Evolutionary conservation across 2,888 invertebrate genomes (phyloP).

Genomic region (Melinaea menophilus): DNA sequence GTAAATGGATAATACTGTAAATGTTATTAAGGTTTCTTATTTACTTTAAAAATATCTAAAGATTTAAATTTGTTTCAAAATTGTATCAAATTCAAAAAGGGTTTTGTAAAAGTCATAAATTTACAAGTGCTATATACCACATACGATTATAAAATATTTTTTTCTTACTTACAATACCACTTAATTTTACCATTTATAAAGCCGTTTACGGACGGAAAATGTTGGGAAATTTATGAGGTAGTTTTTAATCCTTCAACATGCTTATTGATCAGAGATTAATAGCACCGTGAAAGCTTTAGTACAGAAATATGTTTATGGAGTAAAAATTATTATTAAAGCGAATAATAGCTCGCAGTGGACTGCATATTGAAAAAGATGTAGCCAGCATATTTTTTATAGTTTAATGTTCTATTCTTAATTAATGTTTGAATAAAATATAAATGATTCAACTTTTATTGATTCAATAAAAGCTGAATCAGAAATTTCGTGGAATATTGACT

Average conservation of each 20-base stretch:
- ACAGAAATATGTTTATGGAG: not conserved
- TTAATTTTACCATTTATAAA: constrained; percentile 54
- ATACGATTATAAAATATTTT: no score
- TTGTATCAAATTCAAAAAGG: no score
- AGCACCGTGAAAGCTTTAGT: not conserved
- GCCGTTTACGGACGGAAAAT: constrained; percentile 59
- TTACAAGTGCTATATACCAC: no score
- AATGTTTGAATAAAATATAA: constrained; percentile 10
- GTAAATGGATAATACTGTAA: no score
- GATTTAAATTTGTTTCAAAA: no score
- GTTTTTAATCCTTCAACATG: constrained; percentile 36
- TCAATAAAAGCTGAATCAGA: constrained; percentile 34
- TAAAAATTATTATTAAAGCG: not conserved
- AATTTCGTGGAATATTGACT: not conserved
- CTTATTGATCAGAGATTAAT: not conserved
- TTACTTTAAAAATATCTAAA: no score
- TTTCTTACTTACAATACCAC: constrained; percentile 39
- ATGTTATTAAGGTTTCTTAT: no score
- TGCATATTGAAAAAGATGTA: not conserved
- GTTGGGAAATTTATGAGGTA: constrained; percentile 54
- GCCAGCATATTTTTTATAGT: not conserved
- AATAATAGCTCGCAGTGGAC: constrained; percentile 19
- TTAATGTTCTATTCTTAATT: not conserved
- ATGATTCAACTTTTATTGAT: constrained; percentile 33
- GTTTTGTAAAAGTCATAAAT: no score